Percentiles rank a stretch among this genome's conserved stretches.
phyloP scores from a whole-genome alignment of 2,888 invertebrate species.

The Zhengitettix transpicula region DNA sequence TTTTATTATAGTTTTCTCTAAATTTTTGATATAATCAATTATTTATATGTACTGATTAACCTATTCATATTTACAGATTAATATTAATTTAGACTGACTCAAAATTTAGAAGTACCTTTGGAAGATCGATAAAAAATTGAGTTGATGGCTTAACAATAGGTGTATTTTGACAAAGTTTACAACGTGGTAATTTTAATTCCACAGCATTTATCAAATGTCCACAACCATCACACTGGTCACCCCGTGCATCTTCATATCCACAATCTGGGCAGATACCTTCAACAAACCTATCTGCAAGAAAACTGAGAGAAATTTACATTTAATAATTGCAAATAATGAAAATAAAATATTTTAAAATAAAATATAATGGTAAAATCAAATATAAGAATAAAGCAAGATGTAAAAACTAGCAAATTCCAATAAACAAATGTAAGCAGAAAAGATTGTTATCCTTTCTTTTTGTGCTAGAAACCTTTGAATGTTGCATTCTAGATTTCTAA shows the following conservation, averaged over 20 bases:
- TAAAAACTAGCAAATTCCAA: no score
- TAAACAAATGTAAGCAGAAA: no score
- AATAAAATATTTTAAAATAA: background rate
- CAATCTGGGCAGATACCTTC: constrained; percentile 94
- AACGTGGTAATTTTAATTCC: constrained; percentile 69
- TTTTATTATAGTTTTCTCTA: no score
- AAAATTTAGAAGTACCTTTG: constrained; percentile 41
- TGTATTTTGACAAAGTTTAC: constrained; percentile 65
- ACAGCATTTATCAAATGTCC: constrained; percentile 88
- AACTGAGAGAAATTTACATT: constrained; percentile 18
- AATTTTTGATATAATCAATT: no score
- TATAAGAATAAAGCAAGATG: no score
- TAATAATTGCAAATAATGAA: background rate
- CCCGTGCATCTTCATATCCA: constrained; percentile 80
- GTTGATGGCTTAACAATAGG: constrained; percentile 62
- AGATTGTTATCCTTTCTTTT: no score
- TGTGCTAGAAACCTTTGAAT: no score
- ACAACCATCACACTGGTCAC: constrained; percentile 97
- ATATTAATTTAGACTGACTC: no score
- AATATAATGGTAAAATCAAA: background rate
- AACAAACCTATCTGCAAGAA: constrained; percentile 55
- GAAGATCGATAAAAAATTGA: constrained; percentile 89
- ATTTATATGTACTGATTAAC: no score
- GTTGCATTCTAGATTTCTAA: no score
- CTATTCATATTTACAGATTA: no score